Conservation (phyloP, 2,113 vertebrate genomes). For the Macheiramphus alcinus region DNA sequence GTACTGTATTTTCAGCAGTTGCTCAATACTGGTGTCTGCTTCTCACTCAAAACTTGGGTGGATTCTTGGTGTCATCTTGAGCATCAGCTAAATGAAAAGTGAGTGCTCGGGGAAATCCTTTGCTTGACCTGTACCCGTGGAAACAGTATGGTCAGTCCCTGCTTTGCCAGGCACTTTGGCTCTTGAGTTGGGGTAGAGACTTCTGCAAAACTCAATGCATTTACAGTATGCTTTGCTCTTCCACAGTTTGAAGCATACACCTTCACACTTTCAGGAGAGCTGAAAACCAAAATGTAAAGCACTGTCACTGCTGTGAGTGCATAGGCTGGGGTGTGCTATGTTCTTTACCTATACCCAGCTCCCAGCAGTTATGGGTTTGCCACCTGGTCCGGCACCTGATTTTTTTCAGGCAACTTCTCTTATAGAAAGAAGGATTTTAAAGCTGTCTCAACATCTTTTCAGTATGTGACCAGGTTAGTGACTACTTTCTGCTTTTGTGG, state of each 20-base stretch:
- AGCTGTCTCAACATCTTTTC: neutral
- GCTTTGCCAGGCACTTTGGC: neutral
- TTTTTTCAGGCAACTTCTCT: neutral
- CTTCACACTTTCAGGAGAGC: neutral
- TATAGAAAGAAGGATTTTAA: neutral
- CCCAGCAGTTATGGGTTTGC: neutral
- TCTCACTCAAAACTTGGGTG: neutral
- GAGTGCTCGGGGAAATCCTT: neutral
- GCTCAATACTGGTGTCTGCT: neutral
- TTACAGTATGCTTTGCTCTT: neutral
- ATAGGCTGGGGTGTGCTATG: neutral
- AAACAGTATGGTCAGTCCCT: neutral
- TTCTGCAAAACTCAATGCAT: neutral
- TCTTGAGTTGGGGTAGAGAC: neutral
- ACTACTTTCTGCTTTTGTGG: neutral
- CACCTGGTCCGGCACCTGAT: neutral
- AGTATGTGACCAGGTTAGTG: neutral
- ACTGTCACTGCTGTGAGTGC: neutral
- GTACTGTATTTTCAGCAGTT: neutral
- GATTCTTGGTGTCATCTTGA: neutral
- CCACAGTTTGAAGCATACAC: neutral
- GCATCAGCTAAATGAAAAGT: neutral
- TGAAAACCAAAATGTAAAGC: neutral
- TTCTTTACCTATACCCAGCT: neutral
- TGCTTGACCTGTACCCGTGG: neutral